A percentile compares a stretch with the other conserved stretches of the same genome.
phyloP scores from a whole-genome alignment of 2,888 invertebrate species.

The Melipona beecheii region DNA sequence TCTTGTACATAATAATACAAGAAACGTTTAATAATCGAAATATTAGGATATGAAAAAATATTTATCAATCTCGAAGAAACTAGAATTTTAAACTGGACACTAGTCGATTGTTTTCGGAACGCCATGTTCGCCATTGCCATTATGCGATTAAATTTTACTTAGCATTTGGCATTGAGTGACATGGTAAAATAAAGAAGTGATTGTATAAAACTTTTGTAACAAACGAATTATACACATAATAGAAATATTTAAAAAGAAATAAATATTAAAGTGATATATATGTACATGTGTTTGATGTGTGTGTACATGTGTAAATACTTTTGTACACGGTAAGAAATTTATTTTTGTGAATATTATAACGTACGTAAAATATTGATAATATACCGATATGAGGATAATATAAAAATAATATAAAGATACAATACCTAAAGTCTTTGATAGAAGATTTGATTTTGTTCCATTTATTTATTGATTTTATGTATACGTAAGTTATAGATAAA shows the following conservation, averaged over 20 bases:
- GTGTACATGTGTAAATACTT: background rate
- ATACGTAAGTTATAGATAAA: slow-evolving; percentile 41
- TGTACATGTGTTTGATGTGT: background rate
- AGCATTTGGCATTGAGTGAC: slow-evolving; percentile 23
- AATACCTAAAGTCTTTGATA: slow-evolving; percentile 24
- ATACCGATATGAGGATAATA: background rate
- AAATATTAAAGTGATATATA: background rate
- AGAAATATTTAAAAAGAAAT: background rate
- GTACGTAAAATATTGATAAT: slow-evolving; percentile 32
- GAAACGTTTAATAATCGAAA: background rate
- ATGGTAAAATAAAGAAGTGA: slow-evolving; percentile 29
- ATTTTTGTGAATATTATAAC: slow-evolving; percentile 30
- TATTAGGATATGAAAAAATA: background rate
- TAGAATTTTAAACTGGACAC: background rate
- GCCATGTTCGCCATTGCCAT: slow-evolving; percentile 46
- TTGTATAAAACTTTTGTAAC: slow-evolving; percentile 42
- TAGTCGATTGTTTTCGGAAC: slow-evolving; percentile 54
- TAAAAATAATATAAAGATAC: background rate
- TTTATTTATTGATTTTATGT: slow-evolving; percentile 16
- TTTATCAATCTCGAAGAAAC: background rate
- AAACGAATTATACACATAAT: slow-evolving; percentile 6
- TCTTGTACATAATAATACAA: background rate
- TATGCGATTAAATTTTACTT: slow-evolving; percentile 42
- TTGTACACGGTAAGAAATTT: slow-evolving; percentile 34
- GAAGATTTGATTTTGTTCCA: slow-evolving; percentile 33